Evolutionary conservation across 2,113 vertebrate species (phyloP).

Genomic region (Erpornis zantholeuca): DNA sequence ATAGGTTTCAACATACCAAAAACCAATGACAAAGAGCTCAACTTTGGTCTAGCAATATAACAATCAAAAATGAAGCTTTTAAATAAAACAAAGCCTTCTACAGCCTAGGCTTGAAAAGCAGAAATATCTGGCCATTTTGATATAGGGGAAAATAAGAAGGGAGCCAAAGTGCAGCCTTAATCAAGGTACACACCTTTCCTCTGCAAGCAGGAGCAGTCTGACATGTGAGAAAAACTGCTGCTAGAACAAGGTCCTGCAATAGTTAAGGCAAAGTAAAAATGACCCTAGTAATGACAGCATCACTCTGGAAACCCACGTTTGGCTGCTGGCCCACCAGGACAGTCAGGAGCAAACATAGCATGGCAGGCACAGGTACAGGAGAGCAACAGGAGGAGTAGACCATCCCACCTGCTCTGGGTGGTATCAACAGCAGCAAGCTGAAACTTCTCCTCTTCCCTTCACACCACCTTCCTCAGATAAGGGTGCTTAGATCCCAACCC

Average conservation of each 20-base stretch:
- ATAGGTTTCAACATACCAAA: background rate
- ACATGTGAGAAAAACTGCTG: background rate
- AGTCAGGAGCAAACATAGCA: background rate
- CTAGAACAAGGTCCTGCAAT: background rate
- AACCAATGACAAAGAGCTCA: background rate
- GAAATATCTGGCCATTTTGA: background rate
- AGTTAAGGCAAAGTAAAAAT: background rate
- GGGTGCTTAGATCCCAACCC: background rate
- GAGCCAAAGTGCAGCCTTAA: background rate
- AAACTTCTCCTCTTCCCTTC: background rate
- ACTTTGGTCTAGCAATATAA: background rate
- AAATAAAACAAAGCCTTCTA: background rate
- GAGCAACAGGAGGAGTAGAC: background rate
- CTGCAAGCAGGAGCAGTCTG: background rate
- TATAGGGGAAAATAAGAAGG: background rate
- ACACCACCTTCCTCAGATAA: background rate
- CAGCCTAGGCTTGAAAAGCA: constrained; percentile 1
- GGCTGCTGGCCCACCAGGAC: background rate
- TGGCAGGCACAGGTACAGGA: background rate
- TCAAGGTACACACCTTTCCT: background rate
- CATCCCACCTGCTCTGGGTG: background rate
- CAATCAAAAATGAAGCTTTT: background rate
- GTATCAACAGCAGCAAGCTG: background rate
- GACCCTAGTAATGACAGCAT: background rate
- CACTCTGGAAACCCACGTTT: background rate